Percentiles rank a stretch among this genome's conserved stretches.
These are phyloP conservation scores for Tetramorium simillimum DNA, from an alignment of 1,140 invertebrate species.

Conservation along the genomic window DNA sequence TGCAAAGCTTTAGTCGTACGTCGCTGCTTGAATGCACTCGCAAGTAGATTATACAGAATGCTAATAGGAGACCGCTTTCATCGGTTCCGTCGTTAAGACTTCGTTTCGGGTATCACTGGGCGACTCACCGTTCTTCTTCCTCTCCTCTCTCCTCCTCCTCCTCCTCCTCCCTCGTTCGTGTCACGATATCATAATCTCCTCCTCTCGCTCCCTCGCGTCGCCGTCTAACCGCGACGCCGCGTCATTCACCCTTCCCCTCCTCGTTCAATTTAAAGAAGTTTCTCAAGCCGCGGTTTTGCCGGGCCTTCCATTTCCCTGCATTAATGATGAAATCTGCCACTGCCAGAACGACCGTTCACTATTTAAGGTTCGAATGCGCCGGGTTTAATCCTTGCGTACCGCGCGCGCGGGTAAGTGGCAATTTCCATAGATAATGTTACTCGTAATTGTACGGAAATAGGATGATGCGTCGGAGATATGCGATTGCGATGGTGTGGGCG, in stretches of 20 bases:
- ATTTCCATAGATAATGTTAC: slow-evolving; percentile 63
- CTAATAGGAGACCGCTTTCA: slow-evolving; percentile 61
- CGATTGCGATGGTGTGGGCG: slow-evolving; percentile 20
- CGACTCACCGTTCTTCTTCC: background rate
- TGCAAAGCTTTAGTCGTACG: slow-evolving; percentile 59
- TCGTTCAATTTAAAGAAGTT: slow-evolving; percentile 21
- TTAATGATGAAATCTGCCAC: slow-evolving; percentile 37
- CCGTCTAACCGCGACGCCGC: background rate
- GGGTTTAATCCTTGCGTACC: slow-evolving; percentile 35
- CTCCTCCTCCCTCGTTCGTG: background rate
- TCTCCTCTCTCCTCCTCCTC: background rate
- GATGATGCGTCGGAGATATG: slow-evolving; percentile 58
- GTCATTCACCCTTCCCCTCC: background rate
- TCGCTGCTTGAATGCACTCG: slow-evolving; percentile 68
- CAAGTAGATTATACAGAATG: slow-evolving; percentile 70
- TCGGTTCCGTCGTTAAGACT: slow-evolving; percentile 70
- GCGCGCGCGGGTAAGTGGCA: slow-evolving; percentile 41
- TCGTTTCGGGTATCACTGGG: slow-evolving; percentile 36
- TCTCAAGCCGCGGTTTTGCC: slow-evolving; percentile 10
- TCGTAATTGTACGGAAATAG: slow-evolving; percentile 62
- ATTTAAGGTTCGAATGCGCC: slow-evolving; percentile 49
- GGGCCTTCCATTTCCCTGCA: background rate
- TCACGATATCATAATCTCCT: background rate
- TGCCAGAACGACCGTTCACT: background rate
- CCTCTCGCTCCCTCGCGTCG: background rate